Evolutionary conservation across 2,888 invertebrate genomes (phyloP).

Genomic region (Corythucha ciliata): DNA sequence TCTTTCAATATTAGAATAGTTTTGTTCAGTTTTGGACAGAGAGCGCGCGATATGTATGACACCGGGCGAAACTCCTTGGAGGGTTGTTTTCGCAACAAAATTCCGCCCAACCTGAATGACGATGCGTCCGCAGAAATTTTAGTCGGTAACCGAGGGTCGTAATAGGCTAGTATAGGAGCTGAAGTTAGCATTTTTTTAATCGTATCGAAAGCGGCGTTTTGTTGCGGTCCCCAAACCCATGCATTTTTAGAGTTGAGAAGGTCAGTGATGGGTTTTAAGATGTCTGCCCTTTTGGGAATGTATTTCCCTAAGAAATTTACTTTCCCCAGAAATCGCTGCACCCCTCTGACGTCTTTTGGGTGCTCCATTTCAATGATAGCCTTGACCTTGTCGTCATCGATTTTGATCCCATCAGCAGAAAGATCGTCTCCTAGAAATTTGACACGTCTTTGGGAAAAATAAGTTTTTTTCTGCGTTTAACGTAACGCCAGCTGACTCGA

Average conservation of each 20-base stretch:
- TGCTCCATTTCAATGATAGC: conserved; percentile 21
- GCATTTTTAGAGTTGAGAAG: conserved; percentile 18
- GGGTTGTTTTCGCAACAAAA: not conserved
- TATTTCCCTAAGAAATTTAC: conserved; percentile 16
- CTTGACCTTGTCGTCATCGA: conserved; percentile 21
- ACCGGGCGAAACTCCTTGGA: not conserved
- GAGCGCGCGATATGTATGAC: conserved; percentile 7
- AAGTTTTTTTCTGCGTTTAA: conserved; percentile 32
- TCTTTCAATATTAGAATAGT: conserved; percentile 10
- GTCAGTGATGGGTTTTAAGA: conserved; percentile 18
- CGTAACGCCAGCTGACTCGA: conserved; percentile 22
- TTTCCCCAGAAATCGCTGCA: conserved; percentile 25
- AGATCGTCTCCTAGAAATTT: conserved; percentile 33
- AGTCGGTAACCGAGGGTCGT: not conserved
- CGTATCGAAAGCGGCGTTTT: conserved; percentile 10
- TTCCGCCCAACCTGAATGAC: not conserved
- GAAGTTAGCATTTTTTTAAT: conserved; percentile 4
- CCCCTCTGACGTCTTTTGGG: conserved; percentile 14
- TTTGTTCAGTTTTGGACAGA: not conserved
- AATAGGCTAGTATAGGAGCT: not conserved
- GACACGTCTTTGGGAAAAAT: conserved; percentile 30
- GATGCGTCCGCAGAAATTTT: conserved; percentile 6
- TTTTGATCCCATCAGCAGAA: conserved; percentile 23
- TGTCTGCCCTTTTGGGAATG: conserved; percentile 20
- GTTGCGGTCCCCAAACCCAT: conserved; percentile 5